A percentile compares a stretch with the other conserved stretches of the same genome.
Evolutionary conservation across 2,113 vertebrate genomes (phyloP).

Genomic region (Bubo scandiacus): DNA sequence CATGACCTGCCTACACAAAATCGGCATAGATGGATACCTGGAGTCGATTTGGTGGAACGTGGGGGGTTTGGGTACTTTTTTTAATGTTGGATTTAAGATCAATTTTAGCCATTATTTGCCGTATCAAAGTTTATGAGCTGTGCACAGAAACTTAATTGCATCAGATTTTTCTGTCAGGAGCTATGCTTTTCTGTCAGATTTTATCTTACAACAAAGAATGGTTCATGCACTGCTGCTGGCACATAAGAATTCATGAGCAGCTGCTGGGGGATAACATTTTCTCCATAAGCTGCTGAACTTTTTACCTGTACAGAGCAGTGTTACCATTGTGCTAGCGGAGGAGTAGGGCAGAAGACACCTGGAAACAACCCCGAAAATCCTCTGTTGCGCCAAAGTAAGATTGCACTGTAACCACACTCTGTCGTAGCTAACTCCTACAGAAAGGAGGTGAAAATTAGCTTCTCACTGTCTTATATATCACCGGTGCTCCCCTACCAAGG

Average conservation of each 20-base stretch:
- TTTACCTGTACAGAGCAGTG: constrained; percentile 22
- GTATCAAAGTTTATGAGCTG: constrained; percentile 63
- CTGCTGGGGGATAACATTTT: constrained; percentile 54
- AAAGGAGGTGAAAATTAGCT: neutral
- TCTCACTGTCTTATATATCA: neutral
- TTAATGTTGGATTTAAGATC: constrained; percentile 51
- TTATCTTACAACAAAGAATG: constrained; percentile 61
- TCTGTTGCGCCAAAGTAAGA: neutral
- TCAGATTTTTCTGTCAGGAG: constrained; percentile 62
- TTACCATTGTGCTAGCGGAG: neutral
- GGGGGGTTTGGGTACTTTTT: neutral
- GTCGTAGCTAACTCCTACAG: neutral
- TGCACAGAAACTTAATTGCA: constrained; percentile 61
- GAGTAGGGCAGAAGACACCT: neutral
- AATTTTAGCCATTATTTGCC: constrained; percentile 57
- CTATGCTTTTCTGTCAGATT: constrained; percentile 61
- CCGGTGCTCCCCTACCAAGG: neutral
- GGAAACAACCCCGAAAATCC: neutral
- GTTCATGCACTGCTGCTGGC: constrained; percentile 60
- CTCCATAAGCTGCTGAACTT: constrained; percentile 52
- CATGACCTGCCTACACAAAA: neutral
- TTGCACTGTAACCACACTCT: neutral
- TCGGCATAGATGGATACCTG: neutral
- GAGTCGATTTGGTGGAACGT: neutral
- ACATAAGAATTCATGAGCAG: constrained; percentile 56